Base-by-base conservation (phyloP, 1,140 invertebrate species). In the Pogonomyrmex barbatus region DNA sequence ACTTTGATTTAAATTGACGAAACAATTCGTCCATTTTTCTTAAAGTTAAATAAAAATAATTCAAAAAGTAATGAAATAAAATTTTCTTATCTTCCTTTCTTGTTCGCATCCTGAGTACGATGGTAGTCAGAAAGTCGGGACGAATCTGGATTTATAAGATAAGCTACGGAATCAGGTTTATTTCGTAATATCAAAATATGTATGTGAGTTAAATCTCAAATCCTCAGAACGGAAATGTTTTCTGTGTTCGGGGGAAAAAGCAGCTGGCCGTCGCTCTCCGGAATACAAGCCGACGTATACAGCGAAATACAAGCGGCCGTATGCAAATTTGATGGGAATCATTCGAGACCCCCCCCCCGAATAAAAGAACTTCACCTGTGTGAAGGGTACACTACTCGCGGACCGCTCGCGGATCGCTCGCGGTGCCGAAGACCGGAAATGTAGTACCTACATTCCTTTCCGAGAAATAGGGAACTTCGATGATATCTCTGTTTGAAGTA, bases 401-500 rank as follows among this genome's bases (percentile, higher is more conserved):
- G 60, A 50, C 36, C n/a, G 50, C 39, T 50, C 36, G n/a, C 47
- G 42, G 60, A 50, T 30, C n/a, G 50, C 39, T 50, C 75, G 63
- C 36, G 30, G n/a, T 17, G 24, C 67, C 24, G 24, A 70, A 75
- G 78, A 82, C 76, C 85, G 88, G 88, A 89, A 89, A 89, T 89
- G 63, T 60, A 87, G 82, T 87, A 68, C 24, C 24, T 24, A 24
- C 39, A 60, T 89, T 77, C 71, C 84, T 60, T 58, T 50, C 24
- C 42, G 75, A 86, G 77, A 45, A 89, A 78, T 86, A 76, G 42
- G 50, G 45, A 89, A 71, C 81, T 88, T 87, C 82, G 88, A 89
- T 89, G 87, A 88, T 89, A 89, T 82, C 70, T 89, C 68, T 86
- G 84, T 89, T 89, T 82, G 87, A 89, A 67, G 88, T 54, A 70